phyloP scores from a whole-genome alignment of 2,113 vertebrate species.

The Hymenochirus boettgeri region DNA sequence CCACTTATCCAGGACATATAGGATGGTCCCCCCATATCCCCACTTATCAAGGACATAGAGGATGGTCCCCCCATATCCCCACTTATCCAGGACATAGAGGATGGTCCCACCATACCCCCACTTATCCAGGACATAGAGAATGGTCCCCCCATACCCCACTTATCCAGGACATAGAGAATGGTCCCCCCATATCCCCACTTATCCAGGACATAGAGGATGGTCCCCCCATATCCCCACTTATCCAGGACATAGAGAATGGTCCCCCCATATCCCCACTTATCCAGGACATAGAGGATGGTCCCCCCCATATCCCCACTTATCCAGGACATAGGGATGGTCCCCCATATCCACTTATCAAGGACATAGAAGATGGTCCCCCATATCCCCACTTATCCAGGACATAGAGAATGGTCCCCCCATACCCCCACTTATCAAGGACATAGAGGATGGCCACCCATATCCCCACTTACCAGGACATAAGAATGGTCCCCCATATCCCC shows the following conservation, averaged over 20 bases:
- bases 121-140: slow-evolving; percentile 7
- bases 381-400: background rate
- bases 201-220: background rate
- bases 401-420: background rate
- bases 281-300: too few species aligned
- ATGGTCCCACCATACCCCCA: slow-evolving; percentile 4
- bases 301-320: background rate
- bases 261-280: background rate
- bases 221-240: background rate
- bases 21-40: background rate
- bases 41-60: too few species aligned
- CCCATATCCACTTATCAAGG: background rate
- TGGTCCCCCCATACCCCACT: background rate
- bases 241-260: background rate
- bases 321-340: background rate
- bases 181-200: background rate
- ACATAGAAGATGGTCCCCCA: too few species aligned
- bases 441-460: background rate
- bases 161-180: too few species aligned
- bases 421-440: too few species aligned
- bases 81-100: slow-evolving; percentile 15
- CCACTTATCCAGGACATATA: background rate
- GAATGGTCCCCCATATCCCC: slow-evolving; percentile 4
- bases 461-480: slow-evolving; percentile 14
- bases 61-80: background rate